Evolutionary conservation across 1,140 invertebrate species (phyloP).

Genomic region (Drosophila baimaii): DNA sequence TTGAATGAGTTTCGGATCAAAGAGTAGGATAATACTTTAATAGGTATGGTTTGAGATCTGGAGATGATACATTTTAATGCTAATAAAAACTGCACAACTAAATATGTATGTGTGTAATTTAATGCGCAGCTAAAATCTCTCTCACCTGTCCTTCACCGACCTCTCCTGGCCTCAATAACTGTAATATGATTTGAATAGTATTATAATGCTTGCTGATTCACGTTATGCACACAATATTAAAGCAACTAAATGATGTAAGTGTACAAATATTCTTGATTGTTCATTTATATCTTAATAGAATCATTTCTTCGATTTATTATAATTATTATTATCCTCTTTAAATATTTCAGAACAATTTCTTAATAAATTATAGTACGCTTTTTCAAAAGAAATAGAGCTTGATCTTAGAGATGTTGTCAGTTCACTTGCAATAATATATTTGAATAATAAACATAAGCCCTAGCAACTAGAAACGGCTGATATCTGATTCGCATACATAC

Average conservation of each 20-base stretch:
- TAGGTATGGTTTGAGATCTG: constrained; percentile 2
- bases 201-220: constrained; percentile 49
- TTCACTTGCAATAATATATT: constrained; percentile 27
- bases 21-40: constrained; percentile 1
- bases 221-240: constrained; percentile 13
- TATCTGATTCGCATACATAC: constrained; percentile 6
- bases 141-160: constrained; percentile 91
- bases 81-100: constrained; percentile 54
- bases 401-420: constrained; percentile 17
- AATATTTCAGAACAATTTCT: not conserved
- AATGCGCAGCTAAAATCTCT: constrained; percentile 41
- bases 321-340: not conserved
- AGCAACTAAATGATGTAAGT: not conserved
- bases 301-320: not conserved
- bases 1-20: constrained; percentile 8
- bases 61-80: constrained; percentile 5
- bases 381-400: not conserved
- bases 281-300: not conserved
- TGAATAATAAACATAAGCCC: constrained; percentile 14
- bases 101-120: constrained; percentile 32
- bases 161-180: constrained; percentile 90
- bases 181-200: constrained; percentile 84
- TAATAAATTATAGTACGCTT: not conserved
- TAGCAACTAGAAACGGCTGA: constrained; percentile 4
- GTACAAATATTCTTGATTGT: not conserved